Evolutionary conservation across 37 sponge, comb jelly and placozoan species (phyloP).

Genomic region (Ephydatia muelleri): DNA sequence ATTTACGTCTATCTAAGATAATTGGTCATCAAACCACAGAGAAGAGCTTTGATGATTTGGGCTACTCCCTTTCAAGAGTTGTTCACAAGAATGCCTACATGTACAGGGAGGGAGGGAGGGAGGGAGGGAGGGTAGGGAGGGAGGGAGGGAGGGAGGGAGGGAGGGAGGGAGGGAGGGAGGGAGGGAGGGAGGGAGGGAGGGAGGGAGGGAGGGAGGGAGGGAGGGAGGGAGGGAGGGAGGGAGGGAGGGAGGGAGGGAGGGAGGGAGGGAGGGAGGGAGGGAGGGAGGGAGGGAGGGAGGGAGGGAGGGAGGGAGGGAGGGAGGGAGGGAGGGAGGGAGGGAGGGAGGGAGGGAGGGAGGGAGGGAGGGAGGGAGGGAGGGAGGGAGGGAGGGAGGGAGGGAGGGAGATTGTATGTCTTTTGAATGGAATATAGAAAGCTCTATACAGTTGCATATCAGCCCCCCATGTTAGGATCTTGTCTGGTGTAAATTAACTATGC

Average conservation of each 20-base stretch:
- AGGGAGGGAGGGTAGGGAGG: background rate
- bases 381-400: too few species aligned
- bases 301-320: too few species aligned
- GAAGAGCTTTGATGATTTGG: too few species aligned
- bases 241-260: background rate
- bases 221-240: too few species aligned
- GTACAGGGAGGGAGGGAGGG: background rate
- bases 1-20: too few species aligned
- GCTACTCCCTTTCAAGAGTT: background rate
- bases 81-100: background rate
- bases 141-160: background rate
- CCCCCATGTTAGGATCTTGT: too few species aligned
- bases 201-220: background rate
- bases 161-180: constrained; percentile 3
- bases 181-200: background rate
- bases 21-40: too few species aligned
- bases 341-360: background rate
- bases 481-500: too few species aligned
- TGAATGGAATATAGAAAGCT: too few species aligned
- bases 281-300: background rate
- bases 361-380: background rate
- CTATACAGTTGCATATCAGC: too few species aligned
- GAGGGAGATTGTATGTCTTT: background rate
- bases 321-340: constrained; percentile 1
- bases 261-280: background rate